These are phyloP conservation scores for Luscinia megarhynchos DNA, from an alignment of 2,797 vertebrate genomes.

Conservation along the genomic window DNA sequence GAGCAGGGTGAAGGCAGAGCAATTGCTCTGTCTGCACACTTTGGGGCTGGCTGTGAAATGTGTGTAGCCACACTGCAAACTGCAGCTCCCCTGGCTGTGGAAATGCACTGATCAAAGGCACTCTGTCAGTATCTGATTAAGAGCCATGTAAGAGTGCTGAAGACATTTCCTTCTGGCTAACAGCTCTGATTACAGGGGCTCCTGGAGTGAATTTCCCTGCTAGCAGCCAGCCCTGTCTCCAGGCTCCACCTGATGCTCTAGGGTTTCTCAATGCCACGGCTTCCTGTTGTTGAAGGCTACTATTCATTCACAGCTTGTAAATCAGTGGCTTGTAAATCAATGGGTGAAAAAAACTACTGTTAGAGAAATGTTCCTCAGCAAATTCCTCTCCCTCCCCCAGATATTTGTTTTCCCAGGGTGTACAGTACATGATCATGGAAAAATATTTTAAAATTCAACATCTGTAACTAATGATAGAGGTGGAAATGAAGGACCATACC, in stretches of 20 bases:
- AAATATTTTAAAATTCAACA: constrained; percentile 74
- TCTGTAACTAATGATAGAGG: constrained; percentile 55
- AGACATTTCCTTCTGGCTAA: constrained; percentile 85
- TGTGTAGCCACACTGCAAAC: constrained; percentile 64
- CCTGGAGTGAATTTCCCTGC: constrained; percentile 82
- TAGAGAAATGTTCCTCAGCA: constrained; percentile 78
- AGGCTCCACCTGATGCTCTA: constrained; percentile 78
- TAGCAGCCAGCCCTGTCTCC: constrained; percentile 77
- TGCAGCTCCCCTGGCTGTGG: constrained; percentile 74
- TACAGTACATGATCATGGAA: constrained; percentile 58
- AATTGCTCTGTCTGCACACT: constrained; percentile 44
- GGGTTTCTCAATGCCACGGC: constrained; percentile 79
- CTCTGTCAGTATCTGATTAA: constrained; percentile 85
- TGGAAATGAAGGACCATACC: constrained; percentile 59
- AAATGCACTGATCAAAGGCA: constrained; percentile 81
- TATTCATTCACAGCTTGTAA: constrained; percentile 87
- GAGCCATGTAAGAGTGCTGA: constrained; percentile 81
- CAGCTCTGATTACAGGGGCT: constrained; percentile 81
- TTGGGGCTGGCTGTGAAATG: constrained; percentile 72
- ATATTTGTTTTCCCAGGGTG: constrained; percentile 75
- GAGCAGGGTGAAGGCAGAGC: constrained; percentile 53
- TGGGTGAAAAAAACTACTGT: constrained; percentile 80
- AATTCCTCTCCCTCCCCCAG: constrained; percentile 73
- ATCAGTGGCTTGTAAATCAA: constrained; percentile 85
- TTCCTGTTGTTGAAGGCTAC: constrained; percentile 86